Evolutionary conservation across 1,140 invertebrate species (phyloP).

Genomic region (Asobara japonica): DNA sequence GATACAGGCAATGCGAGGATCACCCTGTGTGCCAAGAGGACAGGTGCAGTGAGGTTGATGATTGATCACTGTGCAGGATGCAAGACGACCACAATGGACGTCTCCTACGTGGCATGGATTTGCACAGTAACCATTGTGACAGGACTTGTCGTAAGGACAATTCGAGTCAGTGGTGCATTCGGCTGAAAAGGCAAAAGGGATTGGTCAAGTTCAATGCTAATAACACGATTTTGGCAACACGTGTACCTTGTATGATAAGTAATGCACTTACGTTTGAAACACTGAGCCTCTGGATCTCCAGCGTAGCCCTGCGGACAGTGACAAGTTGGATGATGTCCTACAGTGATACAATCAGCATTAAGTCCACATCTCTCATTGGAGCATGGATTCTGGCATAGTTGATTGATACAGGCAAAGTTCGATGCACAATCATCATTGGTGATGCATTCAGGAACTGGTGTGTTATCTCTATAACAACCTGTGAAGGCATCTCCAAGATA

Average conservation of each 20-base stretch:
- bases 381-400: slow-evolving; percentile 83
- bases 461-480: slow-evolving; percentile 77
- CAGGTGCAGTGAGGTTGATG: slow-evolving; percentile 85
- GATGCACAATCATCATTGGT: slow-evolving; percentile 78
- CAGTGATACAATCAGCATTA: slow-evolving; percentile 79
- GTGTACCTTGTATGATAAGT: too few species aligned
- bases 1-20: slow-evolving; percentile 83
- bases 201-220: too few species aligned
- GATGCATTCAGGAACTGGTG: slow-evolving; percentile 70
- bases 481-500: slow-evolving; percentile 83
- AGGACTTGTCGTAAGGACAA: slow-evolving; percentile 87
- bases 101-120: slow-evolving; percentile 77
- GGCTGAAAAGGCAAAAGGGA: slow-evolving; percentile 70
- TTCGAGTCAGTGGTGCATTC: slow-evolving; percentile 84
- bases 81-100: slow-evolving; percentile 79
- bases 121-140: slow-evolving; percentile 80
- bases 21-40: slow-evolving; percentile 84
- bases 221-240: too few species aligned
- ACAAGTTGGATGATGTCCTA: slow-evolving; percentile 80
- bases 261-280: slow-evolving; percentile 84
- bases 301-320: slow-evolving; percentile 84
- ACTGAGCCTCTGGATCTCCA: slow-evolving; percentile 85
- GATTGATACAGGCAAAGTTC: slow-evolving; percentile 81
- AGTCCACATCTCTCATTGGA: slow-evolving; percentile 81
- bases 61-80: slow-evolving; percentile 77